Base-by-base conservation (phyloP, 2,113 vertebrate genomes). In the Periophthalmus modestus region DNA sequence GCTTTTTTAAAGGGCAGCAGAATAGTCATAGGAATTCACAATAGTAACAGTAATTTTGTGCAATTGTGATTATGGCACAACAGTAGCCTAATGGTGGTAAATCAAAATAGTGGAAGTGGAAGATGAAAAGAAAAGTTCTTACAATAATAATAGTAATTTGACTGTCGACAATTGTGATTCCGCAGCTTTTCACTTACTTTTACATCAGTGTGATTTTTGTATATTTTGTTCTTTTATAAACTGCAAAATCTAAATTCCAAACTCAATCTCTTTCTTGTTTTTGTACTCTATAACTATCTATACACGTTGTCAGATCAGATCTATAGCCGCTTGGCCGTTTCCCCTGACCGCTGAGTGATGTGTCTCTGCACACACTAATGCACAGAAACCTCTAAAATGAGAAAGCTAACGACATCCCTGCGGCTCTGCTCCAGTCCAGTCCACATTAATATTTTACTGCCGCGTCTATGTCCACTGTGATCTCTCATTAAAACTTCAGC, bases 361-460 rank as follows among this genome's bases (percentile, higher is more conserved):
- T 36, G 68, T 68, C 77, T 58, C 77, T 77, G 48, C 67, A 71
- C 63, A 74, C 70, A 83, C 75, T 81, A 82, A 85, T 75, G 82
- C 69, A 67, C 28, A 16, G 75, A 84, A 83, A 82, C 74, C 83
- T 86, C 74, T 55, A 71, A 85, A 85, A 86, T 66, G 78, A 82
- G 69, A 71, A 83, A 78, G 81, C 81, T 91, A 91, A 92, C 89
- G 86, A 90, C 73, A 81, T 89, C 89, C 88, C 85, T 72, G 71
- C 80, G 90, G 92, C 82, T 79, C 69, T 23, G 68, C 86, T 87
- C 80, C 82, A 81, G 82, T 88, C 84, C 84, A 76, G 59, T 34
- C 28, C 13, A 80, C 86, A 90, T 91, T 68, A 91, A 92, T 91
- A 88, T 92, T 90, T 91, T 62, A 90, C 67, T 34, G 76, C 79